Conservation (phyloP, 1,140 invertebrate species). For the Chionoecetes opilio region DNA sequence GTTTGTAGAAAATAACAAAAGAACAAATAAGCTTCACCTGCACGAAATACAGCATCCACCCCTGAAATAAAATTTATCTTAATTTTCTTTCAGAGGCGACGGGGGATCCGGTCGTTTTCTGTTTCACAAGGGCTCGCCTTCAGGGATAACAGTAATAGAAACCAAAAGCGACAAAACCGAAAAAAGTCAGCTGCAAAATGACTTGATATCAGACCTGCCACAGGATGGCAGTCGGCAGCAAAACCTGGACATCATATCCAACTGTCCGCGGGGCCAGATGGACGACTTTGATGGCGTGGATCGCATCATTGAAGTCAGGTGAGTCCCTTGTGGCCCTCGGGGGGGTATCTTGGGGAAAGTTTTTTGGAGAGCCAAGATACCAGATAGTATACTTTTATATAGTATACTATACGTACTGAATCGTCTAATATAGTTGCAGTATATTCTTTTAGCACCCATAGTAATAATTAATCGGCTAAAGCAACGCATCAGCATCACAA, state of each 20-base stretch:
- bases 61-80: constrained; percentile 40
- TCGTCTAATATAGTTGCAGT: too few species aligned
- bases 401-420: too few species aligned
- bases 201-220: constrained; percentile 64
- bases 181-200: constrained; percentile 67
- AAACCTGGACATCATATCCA: constrained; percentile 70
- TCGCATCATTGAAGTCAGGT: constrained; percentile 70
- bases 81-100: constrained; percentile 69
- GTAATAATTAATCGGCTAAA: too few species aligned
- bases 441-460: too few species aligned
- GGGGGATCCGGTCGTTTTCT: constrained; percentile 70
- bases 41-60: constrained; percentile 41
- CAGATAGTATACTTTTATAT: too few species aligned
- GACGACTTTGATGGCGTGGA: constrained; percentile 72
- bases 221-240: constrained; percentile 50
- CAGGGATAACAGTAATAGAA: constrained; percentile 67
- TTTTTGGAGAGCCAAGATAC: too few species aligned
- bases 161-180: neutral
- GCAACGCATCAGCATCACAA: too few species aligned
- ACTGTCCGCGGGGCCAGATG: constrained; percentile 68
- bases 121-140: constrained; percentile 66
- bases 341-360: too few species aligned
- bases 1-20: too few species aligned
- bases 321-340: too few species aligned
- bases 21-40: neutral